Evolutionary conservation across 2,113 vertebrate genomes (phyloP).

Genomic region (Xiphorhynchus elegans): DNA sequence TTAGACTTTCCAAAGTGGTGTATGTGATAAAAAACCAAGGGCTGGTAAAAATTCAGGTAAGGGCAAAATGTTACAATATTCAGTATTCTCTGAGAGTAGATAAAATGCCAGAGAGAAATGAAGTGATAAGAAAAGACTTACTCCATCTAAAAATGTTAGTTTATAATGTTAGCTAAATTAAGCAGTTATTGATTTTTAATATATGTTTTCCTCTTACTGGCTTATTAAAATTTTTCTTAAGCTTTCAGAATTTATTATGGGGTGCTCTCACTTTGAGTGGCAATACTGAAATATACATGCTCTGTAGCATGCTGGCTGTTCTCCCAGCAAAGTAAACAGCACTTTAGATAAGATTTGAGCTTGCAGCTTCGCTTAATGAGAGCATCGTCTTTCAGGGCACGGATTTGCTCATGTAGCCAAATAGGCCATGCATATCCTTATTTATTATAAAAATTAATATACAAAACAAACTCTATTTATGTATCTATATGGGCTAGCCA

Average conservation of each 20-base stretch:
- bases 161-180: constrained; percentile 30
- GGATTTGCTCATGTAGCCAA: constrained; percentile 41
- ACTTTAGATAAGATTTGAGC: constrained; percentile 42
- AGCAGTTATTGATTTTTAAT: constrained; percentile 46
- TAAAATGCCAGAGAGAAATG: neutral
- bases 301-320: neutral
- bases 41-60: neutral
- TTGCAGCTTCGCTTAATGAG: constrained; percentile 52
- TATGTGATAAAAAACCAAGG: neutral
- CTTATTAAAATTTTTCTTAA: neutral
- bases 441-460: constrained; percentile 54
- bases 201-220: neutral
- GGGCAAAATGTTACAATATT: neutral
- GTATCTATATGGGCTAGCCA: constrained; percentile 7
- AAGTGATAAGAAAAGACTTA: neutral
- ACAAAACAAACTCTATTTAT: constrained; percentile 27
- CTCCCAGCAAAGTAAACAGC: constrained; percentile 48
- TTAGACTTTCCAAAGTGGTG: constrained; percentile 13
- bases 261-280: constrained; percentile 33
- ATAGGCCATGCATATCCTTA: constrained; percentile 13
- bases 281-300: constrained; percentile 16
- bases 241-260: neutral
- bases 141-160: neutral
- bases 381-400: constrained; percentile 57
- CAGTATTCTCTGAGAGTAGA: neutral